phyloP scores from a whole-genome alignment of 2,797 vertebrate genomes.

The Sciaenops ocellatus region DNA sequence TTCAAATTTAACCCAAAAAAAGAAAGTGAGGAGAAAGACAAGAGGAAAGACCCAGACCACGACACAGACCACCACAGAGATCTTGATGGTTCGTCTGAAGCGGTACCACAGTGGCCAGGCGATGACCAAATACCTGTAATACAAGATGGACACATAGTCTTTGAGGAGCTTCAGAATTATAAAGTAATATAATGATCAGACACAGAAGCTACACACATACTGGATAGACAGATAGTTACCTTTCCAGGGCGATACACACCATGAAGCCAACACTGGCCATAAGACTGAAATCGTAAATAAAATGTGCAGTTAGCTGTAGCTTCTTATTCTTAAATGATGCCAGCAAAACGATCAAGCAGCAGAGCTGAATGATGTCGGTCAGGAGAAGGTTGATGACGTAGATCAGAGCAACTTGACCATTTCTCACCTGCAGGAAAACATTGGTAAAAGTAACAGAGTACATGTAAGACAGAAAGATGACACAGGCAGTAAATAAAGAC shows the following conservation, averaged over 20 bases:
- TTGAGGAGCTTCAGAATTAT: background rate
- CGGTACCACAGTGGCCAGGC: background rate
- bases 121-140: background rate
- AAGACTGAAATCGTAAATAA: rapidly evolving
- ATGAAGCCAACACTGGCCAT: conserved; percentile 13
- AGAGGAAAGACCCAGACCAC: background rate
- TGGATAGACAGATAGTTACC: conserved; percentile 1
- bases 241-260: conserved; percentile 24
- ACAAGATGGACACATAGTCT: background rate
- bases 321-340: background rate
- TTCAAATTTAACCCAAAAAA: rapidly evolving
- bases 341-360: background rate
- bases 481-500: background rate
- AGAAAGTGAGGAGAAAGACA: background rate
- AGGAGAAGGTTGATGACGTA: conserved; percentile 6
- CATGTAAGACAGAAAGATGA: background rate
- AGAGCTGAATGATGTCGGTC: conserved; percentile 30
- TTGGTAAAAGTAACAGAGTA: background rate
- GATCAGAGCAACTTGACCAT: background rate
- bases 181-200: background rate
- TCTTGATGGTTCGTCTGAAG: background rate
- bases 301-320: too few species aligned
- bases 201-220: background rate
- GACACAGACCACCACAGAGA: background rate
- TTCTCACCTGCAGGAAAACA: conserved; percentile 8